Conservation (phyloP, 2,888 invertebrate genomes). For the Drosophila formosana region DNA sequence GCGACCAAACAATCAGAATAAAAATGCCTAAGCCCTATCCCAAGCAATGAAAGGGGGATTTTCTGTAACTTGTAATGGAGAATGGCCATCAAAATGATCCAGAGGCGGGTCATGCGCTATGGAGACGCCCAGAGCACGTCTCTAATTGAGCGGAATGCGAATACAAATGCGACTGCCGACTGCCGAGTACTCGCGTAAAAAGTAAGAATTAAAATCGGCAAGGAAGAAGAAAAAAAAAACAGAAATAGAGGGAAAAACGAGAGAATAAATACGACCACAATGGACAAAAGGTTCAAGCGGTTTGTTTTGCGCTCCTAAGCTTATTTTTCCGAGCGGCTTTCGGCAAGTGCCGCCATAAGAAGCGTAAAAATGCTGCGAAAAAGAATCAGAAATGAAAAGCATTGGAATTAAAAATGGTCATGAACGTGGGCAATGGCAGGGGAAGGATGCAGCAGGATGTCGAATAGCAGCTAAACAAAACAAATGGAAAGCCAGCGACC, state of each 20-base stretch:
- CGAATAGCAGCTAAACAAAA: conserved; percentile 57
- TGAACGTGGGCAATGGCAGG: conserved; percentile 16
- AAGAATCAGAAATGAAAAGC: conserved; percentile 53
- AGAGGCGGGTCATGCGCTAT: conserved; percentile 46
- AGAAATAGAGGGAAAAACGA: conserved; percentile 20
- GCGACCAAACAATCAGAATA: conserved; percentile 38
- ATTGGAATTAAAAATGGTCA: conserved; percentile 68
- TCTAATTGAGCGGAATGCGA: conserved; percentile 71
- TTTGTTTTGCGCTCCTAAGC: conserved; percentile 74
- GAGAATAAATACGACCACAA: conserved; percentile 47
- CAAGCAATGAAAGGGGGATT: conserved; percentile 46
- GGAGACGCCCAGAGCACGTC: conserved; percentile 51
- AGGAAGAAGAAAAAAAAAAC: conserved; percentile 12
- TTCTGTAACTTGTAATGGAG: conserved; percentile 43
- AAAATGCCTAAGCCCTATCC: conserved; percentile 63
- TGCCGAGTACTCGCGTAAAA: conserved; percentile 55
- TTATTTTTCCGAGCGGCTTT: conserved; percentile 73
- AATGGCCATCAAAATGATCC: conserved; percentile 38
- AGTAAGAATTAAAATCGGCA: conserved; percentile 70
- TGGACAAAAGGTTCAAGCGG: conserved; percentile 65
- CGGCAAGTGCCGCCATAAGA: conserved; percentile 65
- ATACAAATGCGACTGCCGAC: conserved; percentile 30
- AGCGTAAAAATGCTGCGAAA: conserved; percentile 50
- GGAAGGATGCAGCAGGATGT: neutral
- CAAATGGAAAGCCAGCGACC: conserved; percentile 57